Base-by-base conservation (phyloP, 2,888 invertebrate species). In the Metalampra italica region DNA sequence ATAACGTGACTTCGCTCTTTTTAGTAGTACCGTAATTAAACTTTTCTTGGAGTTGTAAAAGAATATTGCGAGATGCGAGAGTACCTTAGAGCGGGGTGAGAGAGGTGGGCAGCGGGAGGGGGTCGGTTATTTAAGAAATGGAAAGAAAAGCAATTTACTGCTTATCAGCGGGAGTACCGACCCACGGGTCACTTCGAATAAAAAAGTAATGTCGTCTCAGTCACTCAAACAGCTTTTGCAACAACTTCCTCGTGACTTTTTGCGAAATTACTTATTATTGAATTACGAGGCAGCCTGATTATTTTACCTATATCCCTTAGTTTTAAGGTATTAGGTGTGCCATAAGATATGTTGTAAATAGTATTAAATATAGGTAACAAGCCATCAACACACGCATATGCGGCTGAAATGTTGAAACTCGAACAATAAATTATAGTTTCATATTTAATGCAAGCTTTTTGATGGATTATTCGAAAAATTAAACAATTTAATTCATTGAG, bases 61-160 rank as follows among this genome's bases (percentile, higher is more conserved):
- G 77, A 81, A 80, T 85, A 83, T 80, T 73, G 74, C 73, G 68
- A 71, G 71, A 75, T 74, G 70, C 67, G 71, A 71, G 67, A 68
- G 68, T 67, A 73, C 68, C 75, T 75, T 68, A 62, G 61, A 64
- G 66, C 63, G 64, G 49, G 56, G 51, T 13, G 30, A 48, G 45
- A 58, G 47, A 54, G 44, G 56, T 53, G 59, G 56, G 52, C 54
- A 55, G 52, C 64, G 62, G 67, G 62, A 63, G 68, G 52, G 64
- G 70, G 69, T 54, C 50, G 69, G 75, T 83, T 82, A 78, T 81
- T 85, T 84, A 82, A 82, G 81, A 83, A 82, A 82, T 82, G 76
- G 80, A 82, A 82, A 84, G 80, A 85, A 85, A 85, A 84, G 82
- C 79, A 84, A 86, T 86, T 86, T 84, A 84, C 78, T 82, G 82